These are phyloP conservation scores for Galerucella nymphaeae DNA, from an alignment of 2,888 invertebrate genomes.

Conservation along the genomic window DNA sequence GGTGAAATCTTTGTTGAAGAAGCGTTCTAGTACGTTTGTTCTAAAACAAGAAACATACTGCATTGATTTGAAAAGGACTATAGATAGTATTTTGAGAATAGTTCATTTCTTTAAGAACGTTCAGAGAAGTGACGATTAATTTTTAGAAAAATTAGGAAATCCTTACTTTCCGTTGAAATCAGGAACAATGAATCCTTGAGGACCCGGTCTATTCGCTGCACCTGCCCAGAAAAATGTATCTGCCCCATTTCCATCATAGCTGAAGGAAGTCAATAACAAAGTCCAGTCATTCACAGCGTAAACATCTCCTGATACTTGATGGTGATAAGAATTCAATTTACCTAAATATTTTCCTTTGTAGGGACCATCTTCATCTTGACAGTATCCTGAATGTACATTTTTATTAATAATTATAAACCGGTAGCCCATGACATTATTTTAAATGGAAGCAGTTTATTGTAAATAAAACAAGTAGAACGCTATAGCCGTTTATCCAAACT, in stretches of 20 bases:
- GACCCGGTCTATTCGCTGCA: constrained; percentile 86
- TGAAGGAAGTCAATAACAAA: constrained; percentile 81
- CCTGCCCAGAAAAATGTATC: constrained; percentile 96
- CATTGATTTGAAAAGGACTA: neutral
- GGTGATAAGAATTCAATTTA: constrained; percentile 89
- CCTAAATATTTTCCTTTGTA: constrained; percentile 86
- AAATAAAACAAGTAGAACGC: too few relatives aligned
- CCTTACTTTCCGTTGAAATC: constrained; percentile 86
- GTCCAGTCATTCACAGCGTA: constrained; percentile 91
- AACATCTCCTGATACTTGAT: constrained; percentile 89
- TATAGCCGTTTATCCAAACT: too few relatives aligned
- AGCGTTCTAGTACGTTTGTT: constrained; percentile 86
- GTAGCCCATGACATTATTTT: too few relatives aligned
- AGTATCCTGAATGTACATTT: constrained; percentile 31
- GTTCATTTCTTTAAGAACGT: too few relatives aligned
- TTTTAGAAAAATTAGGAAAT: neutral
- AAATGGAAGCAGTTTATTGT: too few relatives aligned
- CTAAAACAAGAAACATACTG: constrained; percentile 66
- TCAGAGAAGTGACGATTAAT: too few relatives aligned
- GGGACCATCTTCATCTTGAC: constrained; percentile 75
- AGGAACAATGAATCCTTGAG: constrained; percentile 91
- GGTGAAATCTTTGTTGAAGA: constrained; percentile 86
- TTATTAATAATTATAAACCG: neutral
- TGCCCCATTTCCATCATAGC: constrained; percentile 90
- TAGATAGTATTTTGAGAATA: too few relatives aligned